These are phyloP conservation scores for Clarias gariepinus DNA, from an alignment of 2,113 vertebrate genomes.

Conservation along the genomic window DNA sequence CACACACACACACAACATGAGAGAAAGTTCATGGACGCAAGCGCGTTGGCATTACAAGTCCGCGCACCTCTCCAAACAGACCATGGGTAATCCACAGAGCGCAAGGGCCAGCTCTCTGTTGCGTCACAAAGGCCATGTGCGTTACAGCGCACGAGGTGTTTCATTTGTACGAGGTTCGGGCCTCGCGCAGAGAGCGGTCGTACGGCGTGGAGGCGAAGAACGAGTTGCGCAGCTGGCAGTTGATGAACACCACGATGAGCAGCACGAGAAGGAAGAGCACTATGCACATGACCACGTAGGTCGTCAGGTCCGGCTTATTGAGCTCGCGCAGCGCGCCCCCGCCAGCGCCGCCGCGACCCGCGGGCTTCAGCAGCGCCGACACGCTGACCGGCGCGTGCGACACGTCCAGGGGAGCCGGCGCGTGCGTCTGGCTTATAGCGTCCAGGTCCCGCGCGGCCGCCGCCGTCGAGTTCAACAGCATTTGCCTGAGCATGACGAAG, in stretches of 20 bases:
- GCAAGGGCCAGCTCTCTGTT: not conserved
- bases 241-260: slow-evolving; percentile 95
- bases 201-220: slow-evolving; percentile 96
- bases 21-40: slow-evolving; percentile 24
- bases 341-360: slow-evolving; percentile 62
- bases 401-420: slow-evolving; percentile 77
- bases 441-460: slow-evolving; percentile 77
- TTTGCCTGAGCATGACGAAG: slow-evolving; percentile 76
- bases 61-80: slow-evolving; percentile 13
- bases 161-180: slow-evolving; percentile 88
- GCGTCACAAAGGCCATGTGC: slow-evolving; percentile 6
- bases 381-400: slow-evolving; percentile 88
- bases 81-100: slow-evolving; percentile 9
- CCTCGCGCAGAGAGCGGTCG: slow-evolving; percentile 92
- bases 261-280: slow-evolving; percentile 89
- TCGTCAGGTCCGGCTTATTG: slow-evolving; percentile 90
- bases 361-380: slow-evolving; percentile 85
- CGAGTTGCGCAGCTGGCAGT: slow-evolving; percentile 95
- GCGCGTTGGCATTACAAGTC: slow-evolving; percentile 12
- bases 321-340: slow-evolving; percentile 82
- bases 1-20: slow-evolving; percentile 35
- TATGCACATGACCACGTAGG: slow-evolving; percentile 92
- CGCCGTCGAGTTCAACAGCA: slow-evolving; percentile 86
- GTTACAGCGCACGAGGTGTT: too few relatives aligned
- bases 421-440: slow-evolving; percentile 79